Percentiles rank a stretch among this genome's conserved stretches.
phyloP scores from a whole-genome alignment of 2,797 vertebrate species.

The Alectoris magna region DNA sequence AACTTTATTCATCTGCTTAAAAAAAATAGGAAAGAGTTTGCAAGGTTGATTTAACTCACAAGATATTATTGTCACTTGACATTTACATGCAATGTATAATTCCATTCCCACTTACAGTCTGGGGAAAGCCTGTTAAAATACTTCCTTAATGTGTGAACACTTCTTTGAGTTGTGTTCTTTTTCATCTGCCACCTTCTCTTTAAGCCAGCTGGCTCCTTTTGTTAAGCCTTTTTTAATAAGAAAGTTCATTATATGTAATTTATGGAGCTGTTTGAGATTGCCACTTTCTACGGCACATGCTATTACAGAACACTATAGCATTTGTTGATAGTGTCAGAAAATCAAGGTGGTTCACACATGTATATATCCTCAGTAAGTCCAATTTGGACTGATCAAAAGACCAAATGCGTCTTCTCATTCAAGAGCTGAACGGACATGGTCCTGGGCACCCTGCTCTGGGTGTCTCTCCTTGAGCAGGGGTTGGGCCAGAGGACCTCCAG shows the following conservation, averaged over 20 bases:
- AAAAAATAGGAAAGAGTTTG: slow-evolving; percentile 71
- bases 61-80: slow-evolving; percentile 76
- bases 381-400: not conserved
- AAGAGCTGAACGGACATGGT: not conserved
- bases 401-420: not conserved
- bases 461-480: not conserved
- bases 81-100: slow-evolving; percentile 67
- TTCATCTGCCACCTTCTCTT: slow-evolving; percentile 63
- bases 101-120: slow-evolving; percentile 73
- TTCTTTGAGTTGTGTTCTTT: slow-evolving; percentile 67
- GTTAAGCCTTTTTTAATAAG: slow-evolving; percentile 55
- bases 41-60: slow-evolving; percentile 67
- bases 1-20: slow-evolving; percentile 70
- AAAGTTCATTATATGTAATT: slow-evolving; percentile 50
- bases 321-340: slow-evolving; percentile 1
- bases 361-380: not conserved
- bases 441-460: not conserved
- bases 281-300: not conserved
- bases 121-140: slow-evolving; percentile 74
- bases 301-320: not conserved
- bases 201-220: slow-evolving; percentile 63
- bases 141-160: slow-evolving; percentile 72
- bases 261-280: slow-evolving; percentile 27
- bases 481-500: not conserved
- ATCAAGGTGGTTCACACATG: not conserved